phyloP scores from a whole-genome alignment of 2,888 invertebrate genomes.

The Clusia tigrina region DNA sequence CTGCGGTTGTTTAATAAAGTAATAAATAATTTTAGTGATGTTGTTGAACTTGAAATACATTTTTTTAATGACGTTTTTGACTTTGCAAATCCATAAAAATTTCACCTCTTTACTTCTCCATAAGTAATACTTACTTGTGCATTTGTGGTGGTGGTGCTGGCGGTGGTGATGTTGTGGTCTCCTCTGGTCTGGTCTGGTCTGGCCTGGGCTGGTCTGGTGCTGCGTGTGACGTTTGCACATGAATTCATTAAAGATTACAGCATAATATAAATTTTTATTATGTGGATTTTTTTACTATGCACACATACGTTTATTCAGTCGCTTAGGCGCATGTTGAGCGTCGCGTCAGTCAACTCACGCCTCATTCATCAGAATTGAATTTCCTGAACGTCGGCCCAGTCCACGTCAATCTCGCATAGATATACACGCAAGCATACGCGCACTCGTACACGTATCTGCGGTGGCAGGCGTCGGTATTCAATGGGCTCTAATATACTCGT shows the following conservation, averaged over 20 bases:
- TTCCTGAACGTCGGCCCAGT: background rate
- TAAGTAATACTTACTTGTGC: background rate
- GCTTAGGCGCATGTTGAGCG: no score
- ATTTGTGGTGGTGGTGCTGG: no score
- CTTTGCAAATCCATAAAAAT: background rate
- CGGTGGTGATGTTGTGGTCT: no score
- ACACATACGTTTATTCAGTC: no score
- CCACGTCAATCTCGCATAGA: constrained; percentile 1
- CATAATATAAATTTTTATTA: constrained; percentile 8
- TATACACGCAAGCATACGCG: background rate
- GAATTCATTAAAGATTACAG: constrained; percentile 8
- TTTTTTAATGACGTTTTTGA: constrained; percentile 4
- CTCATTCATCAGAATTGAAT: constrained; percentile 1
- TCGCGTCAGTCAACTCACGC: background rate
- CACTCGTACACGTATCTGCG: background rate
- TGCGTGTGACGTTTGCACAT: background rate
- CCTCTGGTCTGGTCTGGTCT: no score
- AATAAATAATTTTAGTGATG: constrained; percentile 17
- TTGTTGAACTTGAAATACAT: constrained; percentile 16
- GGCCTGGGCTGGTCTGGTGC: background rate
- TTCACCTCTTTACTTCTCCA: background rate
- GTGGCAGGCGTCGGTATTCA: background rate
- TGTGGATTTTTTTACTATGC: background rate
- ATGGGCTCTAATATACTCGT: no score
- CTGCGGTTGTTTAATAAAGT: constrained; percentile 6